These are phyloP conservation scores for Myiozetetes cayanensis DNA, from an alignment of 2,113 vertebrate genomes.

Conservation along the genomic window DNA sequence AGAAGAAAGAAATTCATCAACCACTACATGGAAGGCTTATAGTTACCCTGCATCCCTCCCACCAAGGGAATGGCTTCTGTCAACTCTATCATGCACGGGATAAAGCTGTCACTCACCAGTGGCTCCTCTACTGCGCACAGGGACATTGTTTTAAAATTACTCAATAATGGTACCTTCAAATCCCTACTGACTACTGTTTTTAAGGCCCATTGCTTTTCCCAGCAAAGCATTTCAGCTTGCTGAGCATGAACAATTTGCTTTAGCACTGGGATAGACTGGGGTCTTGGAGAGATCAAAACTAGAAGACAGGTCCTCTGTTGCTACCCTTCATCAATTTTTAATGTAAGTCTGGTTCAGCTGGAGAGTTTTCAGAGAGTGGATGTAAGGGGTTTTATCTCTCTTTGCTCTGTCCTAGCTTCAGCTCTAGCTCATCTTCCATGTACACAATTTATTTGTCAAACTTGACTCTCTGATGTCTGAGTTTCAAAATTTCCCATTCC, in stretches of 20 bases:
- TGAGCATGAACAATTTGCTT: neutral
- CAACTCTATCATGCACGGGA: neutral
- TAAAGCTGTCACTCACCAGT: neutral
- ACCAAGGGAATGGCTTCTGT: neutral
- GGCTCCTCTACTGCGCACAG: neutral
- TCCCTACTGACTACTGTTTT: neutral
- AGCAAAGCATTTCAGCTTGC: neutral
- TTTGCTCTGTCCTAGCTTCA: neutral
- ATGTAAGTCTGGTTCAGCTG: neutral
- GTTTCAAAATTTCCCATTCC: neutral
- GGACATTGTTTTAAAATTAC: neutral
- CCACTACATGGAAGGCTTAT: neutral
- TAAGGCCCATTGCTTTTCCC: neutral
- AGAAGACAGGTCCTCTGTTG: neutral
- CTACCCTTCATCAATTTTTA: neutral
- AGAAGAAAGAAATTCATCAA: neutral
- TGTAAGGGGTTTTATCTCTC: neutral
- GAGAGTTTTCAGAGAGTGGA: neutral
- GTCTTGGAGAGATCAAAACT: neutral
- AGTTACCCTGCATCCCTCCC: neutral
- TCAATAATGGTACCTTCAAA: neutral
- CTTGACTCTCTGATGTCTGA: neutral
- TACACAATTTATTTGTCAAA: neutral
- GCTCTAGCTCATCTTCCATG: neutral
- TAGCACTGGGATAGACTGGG: accelerated